Conservation (phyloP, 2,113 vertebrate genomes). For the Piprites chloris region DNA sequence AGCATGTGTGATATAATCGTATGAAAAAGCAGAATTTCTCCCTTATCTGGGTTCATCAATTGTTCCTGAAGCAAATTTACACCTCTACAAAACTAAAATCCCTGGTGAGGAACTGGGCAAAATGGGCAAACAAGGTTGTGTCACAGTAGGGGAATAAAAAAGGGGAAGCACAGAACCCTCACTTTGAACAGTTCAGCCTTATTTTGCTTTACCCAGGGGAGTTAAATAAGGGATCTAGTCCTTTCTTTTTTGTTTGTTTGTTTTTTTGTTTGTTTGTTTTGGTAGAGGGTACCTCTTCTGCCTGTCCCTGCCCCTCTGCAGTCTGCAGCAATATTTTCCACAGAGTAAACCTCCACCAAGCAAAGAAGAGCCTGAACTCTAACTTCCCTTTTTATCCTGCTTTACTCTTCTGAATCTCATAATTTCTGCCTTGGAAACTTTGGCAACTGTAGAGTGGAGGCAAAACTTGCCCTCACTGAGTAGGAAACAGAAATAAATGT, state of each 20-base stretch:
- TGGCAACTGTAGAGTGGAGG: background rate
- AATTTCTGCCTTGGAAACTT: constrained; percentile 2
- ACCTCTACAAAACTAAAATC: background rate
- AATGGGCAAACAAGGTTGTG: background rate
- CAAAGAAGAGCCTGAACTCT: background rate
- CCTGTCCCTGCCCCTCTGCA: background rate
- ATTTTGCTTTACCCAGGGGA: fast-evolving
- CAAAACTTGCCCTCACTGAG: constrained; percentile 32
- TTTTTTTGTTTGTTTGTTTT: background rate
- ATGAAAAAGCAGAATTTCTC: background rate
- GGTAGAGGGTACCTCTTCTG: background rate
- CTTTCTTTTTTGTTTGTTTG: background rate
- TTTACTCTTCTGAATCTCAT: background rate
- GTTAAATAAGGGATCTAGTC: background rate
- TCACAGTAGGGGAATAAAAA: background rate
- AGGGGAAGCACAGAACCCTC: fast-evolving
- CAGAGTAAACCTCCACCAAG: background rate
- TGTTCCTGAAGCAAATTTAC: background rate
- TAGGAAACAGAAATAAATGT: constrained; percentile 49
- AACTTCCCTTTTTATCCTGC: background rate
- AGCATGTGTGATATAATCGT: fast-evolving
- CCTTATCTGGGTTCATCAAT: background rate
- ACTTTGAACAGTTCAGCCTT: background rate
- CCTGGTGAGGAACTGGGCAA: too few species aligned
- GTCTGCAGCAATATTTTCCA: background rate